phyloP scores from a whole-genome alignment of 2,113 vertebrate species.

The Dromaius novaehollandiae region DNA sequence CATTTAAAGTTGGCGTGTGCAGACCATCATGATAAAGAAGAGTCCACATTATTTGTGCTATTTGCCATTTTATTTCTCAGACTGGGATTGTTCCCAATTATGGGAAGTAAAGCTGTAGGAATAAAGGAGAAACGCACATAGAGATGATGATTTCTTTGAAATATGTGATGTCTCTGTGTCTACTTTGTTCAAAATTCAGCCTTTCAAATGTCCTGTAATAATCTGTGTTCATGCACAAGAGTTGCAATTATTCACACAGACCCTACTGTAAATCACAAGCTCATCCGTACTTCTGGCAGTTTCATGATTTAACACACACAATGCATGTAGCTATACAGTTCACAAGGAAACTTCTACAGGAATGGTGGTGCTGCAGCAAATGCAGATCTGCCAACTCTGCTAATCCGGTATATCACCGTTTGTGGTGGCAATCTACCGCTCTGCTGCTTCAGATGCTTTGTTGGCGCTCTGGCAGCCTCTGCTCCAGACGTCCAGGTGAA shows the following conservation, averaged over 20 bases:
- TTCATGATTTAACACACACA: background rate
- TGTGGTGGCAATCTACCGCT: background rate
- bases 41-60: conserved; percentile 32
- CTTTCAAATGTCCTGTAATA: conserved; percentile 41
- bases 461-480: background rate
- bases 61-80: background rate
- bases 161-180: conserved; percentile 9
- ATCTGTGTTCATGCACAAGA: background rate
- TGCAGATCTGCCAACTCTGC: background rate
- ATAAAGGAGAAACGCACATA: background rate
- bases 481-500: background rate
- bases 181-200: background rate
- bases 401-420: background rate
- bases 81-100: conserved; percentile 4
- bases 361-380: background rate
- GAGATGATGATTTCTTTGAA: conserved; percentile 2
- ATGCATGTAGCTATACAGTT: background rate
- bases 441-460: background rate
- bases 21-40: background rate
- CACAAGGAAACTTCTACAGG: background rate
- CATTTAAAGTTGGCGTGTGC: conserved; percentile 36
- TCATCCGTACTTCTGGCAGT: background rate
- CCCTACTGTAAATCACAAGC: background rate
- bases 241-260: background rate
- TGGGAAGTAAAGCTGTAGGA: background rate